phyloP scores from a whole-genome alignment of 2,888 invertebrate genomes.

The Rotaria magnacalcarata region DNA sequence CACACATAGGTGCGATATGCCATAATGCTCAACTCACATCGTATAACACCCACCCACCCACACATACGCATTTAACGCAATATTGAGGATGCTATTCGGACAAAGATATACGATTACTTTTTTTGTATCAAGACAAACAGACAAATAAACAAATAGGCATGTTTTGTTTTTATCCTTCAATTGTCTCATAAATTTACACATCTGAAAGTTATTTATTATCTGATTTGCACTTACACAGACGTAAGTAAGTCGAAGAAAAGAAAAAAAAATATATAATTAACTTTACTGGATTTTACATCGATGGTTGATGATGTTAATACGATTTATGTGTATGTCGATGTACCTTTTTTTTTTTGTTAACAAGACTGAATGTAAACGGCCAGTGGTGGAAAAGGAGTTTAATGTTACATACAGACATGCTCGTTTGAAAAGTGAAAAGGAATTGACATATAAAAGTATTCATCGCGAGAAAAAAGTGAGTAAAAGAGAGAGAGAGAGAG shows the following conservation, averaged over 20 bases:
- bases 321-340: background rate
- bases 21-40: background rate
- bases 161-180: background rate
- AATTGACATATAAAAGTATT: background rate
- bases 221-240: background rate
- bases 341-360: background rate
- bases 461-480: background rate
- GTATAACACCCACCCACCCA: background rate
- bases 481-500: background rate
- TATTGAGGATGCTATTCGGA: background rate
- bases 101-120: constrained; percentile 19
- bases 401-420: background rate
- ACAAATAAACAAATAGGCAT: background rate
- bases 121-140: background rate
- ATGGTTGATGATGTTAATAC: background rate
- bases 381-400: background rate
- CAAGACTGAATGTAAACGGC: background rate
- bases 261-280: background rate
- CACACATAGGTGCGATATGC: background rate
- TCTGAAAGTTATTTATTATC: background rate
- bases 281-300: background rate
- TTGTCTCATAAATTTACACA: background rate
- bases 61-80: background rate
- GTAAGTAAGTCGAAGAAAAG: too few species aligned
- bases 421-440: background rate